Evolutionary conservation across 2,113 vertebrate genomes (phyloP).

Genomic region (Oreotragus oreotragus): DNA sequence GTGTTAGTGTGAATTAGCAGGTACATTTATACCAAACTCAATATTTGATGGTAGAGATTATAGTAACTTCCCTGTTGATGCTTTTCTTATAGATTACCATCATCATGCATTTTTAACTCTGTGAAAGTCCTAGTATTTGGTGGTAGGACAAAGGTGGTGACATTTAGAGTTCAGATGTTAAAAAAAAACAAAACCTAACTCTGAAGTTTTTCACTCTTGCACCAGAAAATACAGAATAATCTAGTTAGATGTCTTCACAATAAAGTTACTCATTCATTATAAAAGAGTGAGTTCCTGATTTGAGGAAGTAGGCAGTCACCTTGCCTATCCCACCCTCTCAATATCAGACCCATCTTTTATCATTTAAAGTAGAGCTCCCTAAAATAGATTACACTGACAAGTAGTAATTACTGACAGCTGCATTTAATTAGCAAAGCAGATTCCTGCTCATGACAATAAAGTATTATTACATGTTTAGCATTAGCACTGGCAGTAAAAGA

Average conservation of each 20-base stretch:
- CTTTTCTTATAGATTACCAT: background rate
- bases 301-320: slow-evolving; percentile 61
- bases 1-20: background rate
- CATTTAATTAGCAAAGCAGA: slow-evolving; percentile 73
- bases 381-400: slow-evolving; percentile 72
- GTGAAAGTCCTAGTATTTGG: background rate
- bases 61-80: background rate
- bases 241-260: background rate
- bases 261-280: background rate
- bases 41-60: background rate
- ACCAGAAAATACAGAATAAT: background rate
- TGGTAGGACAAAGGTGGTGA: background rate
- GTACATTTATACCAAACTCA: background rate
- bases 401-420: slow-evolving; percentile 75
- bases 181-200: background rate
- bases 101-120: background rate
- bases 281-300: background rate
- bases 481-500: slow-evolving; percentile 38
- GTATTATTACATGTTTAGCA: slow-evolving; percentile 72
- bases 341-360: slow-evolving; percentile 65
- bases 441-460: slow-evolving; percentile 72
- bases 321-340: slow-evolving; percentile 47
- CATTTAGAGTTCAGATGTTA: background rate
- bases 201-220: background rate
- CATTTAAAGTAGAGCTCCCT: slow-evolving; percentile 67